Percentiles rank a stretch among this genome's conserved stretches.
These are phyloP conservation scores for Amblyopsis hoosieri DNA, from an alignment of 2,797 vertebrate genomes.

Conservation along the genomic window DNA sequence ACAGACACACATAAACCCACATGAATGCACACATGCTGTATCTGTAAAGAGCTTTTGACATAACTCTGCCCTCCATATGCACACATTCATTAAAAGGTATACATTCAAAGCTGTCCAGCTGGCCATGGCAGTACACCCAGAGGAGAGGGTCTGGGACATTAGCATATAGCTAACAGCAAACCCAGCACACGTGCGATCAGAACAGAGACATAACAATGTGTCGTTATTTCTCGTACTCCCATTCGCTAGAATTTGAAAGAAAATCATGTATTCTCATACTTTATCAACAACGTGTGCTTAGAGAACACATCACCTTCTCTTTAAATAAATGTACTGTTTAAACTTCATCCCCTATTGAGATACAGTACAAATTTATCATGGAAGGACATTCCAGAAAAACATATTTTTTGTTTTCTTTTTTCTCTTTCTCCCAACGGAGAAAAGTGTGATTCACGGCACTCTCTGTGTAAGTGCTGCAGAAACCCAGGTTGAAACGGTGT, in stretches of 20 bases:
- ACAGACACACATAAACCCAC: conserved; percentile 52
- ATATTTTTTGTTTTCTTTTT: conserved; percentile 19
- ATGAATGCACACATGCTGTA: conserved; percentile 42
- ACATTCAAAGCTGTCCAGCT: conserved; percentile 71
- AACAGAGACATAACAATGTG: conserved; percentile 33
- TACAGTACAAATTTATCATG: conserved; percentile 25
- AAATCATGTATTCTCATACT: conserved; percentile 45
- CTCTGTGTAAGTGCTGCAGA: conserved; percentile 21
- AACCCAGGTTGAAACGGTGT: conserved; percentile 16
- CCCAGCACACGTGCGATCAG: conserved; percentile 42
- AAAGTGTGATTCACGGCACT: conserved; percentile 27
- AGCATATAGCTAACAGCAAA: conserved; percentile 77
- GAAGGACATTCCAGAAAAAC: not conserved
- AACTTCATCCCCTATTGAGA: conserved; percentile 36
- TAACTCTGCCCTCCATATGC: conserved; percentile 52
- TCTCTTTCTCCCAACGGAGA: conserved; percentile 25
- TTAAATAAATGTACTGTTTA: conserved; percentile 22
- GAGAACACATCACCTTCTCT: conserved; percentile 25
- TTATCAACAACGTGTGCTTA: conserved; percentile 17
- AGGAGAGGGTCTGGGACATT: conserved; percentile 75
- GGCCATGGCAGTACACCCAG: conserved; percentile 53
- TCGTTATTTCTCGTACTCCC: conserved; percentile 23
- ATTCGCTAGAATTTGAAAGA: conserved; percentile 50
- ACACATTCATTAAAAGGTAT: conserved; percentile 60
- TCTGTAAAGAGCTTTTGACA: conserved; percentile 52